Conservation (phyloP, 2,797 vertebrate species). For the Setipinna tenuifilis region DNA sequence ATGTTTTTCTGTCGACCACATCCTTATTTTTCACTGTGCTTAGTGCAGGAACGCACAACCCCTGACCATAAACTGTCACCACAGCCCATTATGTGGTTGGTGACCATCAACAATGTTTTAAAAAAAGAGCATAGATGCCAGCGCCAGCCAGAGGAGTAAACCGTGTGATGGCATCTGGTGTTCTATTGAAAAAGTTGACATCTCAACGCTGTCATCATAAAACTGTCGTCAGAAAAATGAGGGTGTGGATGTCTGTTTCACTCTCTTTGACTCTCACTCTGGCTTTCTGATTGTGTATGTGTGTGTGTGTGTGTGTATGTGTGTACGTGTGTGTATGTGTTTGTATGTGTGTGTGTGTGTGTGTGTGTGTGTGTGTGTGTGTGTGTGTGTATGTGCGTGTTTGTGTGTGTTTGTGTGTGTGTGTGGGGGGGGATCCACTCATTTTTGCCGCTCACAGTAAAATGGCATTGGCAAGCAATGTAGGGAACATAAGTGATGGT, state of each 20-base stretch:
- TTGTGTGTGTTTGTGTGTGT: not conserved
- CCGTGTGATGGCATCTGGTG: not conserved
- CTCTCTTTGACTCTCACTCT: not conserved
- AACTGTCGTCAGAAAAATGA: not conserved
- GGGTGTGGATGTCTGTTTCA: not conserved
- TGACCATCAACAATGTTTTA: slow-evolving; percentile 23
- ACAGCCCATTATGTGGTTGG: slow-evolving; percentile 52
- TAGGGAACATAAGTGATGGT: slow-evolving; percentile 18
- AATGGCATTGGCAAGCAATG: slow-evolving; percentile 18
- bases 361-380: not conserved
- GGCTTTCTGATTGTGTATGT: not conserved
- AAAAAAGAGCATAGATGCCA: slow-evolving; percentile 10
- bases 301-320: not conserved
- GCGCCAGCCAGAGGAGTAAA: not conserved
- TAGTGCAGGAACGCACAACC: slow-evolving; percentile 61
- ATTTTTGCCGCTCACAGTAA: slow-evolving; percentile 2
- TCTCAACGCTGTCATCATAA: slow-evolving; percentile 8
- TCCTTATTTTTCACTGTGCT: slow-evolving; percentile 59
- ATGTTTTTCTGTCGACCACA: slow-evolving; percentile 65
- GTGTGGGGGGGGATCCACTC: not conserved
- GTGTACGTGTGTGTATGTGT: not conserved
- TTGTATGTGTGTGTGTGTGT: not conserved
- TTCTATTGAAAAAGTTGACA: slow-evolving; percentile 6
- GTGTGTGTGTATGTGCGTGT: not conserved
- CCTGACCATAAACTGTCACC: slow-evolving; percentile 60